Percentiles rank a stretch among this genome's conserved stretches.
phyloP scores from a whole-genome alignment of 37 sponge, comb jelly and placozoan species.

The Spongilla lacustris region DNA sequence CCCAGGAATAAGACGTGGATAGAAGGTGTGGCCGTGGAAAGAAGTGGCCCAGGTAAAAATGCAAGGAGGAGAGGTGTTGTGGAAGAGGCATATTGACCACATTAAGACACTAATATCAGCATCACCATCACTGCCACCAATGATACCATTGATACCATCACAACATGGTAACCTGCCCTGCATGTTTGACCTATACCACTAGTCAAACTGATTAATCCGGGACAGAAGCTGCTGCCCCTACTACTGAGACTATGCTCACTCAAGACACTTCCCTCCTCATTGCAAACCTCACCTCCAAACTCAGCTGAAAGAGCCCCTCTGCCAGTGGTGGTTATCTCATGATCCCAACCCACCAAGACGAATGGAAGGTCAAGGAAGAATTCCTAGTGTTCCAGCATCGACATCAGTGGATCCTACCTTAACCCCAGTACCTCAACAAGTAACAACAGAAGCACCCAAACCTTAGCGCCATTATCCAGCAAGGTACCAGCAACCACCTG shows the following conservation, averaged over 20 bases:
- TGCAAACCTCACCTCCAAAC: too few species aligned
- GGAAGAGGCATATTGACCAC: constrained; percentile 15
- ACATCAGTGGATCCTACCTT: too few species aligned
- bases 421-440: too few species aligned
- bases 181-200: neutral
- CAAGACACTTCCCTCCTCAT: too few species aligned
- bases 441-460: neutral
- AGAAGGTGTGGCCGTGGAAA: neutral
- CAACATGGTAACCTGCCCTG: neutral
- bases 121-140: neutral
- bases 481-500: neutral
- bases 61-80: neutral
- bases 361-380: too few species aligned
- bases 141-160: neutral
- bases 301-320: too few species aligned
- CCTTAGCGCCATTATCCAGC: neutral
- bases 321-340: too few species aligned
- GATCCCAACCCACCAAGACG: too few species aligned
- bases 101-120: neutral
- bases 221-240: too few species aligned
- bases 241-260: too few species aligned
- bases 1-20: neutral
- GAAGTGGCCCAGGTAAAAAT: constrained; percentile 4
- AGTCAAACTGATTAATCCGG: neutral
- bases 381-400: too few species aligned